Evolutionary conservation across 2,113 vertebrate species (phyloP), one percentile per base, ranked within the genome.

Genomic region (Herpailurus yagouaroundi): DNA sequence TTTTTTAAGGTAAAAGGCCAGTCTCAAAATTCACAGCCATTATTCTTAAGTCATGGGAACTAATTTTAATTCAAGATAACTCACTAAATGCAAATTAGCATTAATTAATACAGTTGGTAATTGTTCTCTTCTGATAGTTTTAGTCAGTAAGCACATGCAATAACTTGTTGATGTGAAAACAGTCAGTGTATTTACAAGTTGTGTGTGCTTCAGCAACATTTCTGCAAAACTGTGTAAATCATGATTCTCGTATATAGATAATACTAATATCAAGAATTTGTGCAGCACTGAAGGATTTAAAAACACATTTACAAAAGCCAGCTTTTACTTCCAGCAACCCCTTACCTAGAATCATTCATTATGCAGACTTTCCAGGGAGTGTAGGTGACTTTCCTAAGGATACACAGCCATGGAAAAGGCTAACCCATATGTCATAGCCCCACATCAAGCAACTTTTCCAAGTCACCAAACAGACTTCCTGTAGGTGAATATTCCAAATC

Each of bases 81-180:
- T 95, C 84, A 66, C 45, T 88, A 94, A 96, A 57, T 97, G n/a
- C 63, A 95, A 92, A 93, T 84, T 73, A 45, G 2, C 50, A 31
- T 71, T 91, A 64, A 85, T 90, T 97, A 94, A 92, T 94, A 86
- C 36, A 50, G 33, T 48, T 79, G 45, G 12, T 64, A 64, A 52
- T 95, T 88, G 29, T 69, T 92, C 13, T 85, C 95, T 95, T 89
- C 91, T 88, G 41, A 69, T 45, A 73, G 25, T 90, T 82, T 92
- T 94, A 71, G 83, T 69, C 52, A 73, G 16, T 81, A 18, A 85
- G 21, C 41, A 66, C 8, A 64, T 87, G 21, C 23, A 90, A 23
- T 80, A 63, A 74, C 95, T 92, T 60, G 4, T 89, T 94, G 55
- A 83, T 73, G 41, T 83, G 33, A 55, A 87, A 84, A 66, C 25